These are phyloP conservation scores for Gari tellinella DNA, from an alignment of 2,888 invertebrate species.

Conservation along the genomic window DNA sequence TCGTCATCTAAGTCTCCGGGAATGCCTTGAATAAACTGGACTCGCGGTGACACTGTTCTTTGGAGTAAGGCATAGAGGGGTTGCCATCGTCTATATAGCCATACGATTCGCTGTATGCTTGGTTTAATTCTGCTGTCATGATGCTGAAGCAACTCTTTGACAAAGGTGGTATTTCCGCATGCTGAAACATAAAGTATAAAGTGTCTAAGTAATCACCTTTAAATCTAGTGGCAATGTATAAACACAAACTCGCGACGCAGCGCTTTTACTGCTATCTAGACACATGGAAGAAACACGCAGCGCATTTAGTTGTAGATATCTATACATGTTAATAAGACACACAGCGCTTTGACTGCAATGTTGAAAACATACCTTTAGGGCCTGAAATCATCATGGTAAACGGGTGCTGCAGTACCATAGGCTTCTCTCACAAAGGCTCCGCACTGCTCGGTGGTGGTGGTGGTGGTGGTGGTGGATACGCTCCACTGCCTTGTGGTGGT, in stretches of 20 bases:
- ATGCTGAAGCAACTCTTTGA: conserved; percentile 3
- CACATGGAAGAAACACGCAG: too few relatives aligned
- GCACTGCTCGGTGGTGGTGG: not conserved
- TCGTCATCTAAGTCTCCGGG: conserved; percentile 18
- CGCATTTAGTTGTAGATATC: too few relatives aligned
- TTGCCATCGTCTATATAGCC: conserved; percentile 2
- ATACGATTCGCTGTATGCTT: not conserved
- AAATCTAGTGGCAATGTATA: too few relatives aligned
- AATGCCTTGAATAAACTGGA: conserved; percentile 5
- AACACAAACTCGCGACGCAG: too few relatives aligned
- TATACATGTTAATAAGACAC: too few relatives aligned
- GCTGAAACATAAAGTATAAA: conserved; percentile 5
- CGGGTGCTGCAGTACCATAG: too few relatives aligned
- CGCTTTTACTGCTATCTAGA: too few relatives aligned
- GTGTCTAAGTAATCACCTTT: not conserved
- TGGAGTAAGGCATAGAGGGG: not conserved
- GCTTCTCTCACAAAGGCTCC: not conserved
- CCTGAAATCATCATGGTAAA: too few relatives aligned
- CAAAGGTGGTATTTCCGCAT: conserved; percentile 3
- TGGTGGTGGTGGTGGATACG: too few relatives aligned
- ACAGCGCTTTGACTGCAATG: too few relatives aligned
- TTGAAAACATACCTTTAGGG: too few relatives aligned
- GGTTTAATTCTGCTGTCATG: conserved; percentile 2
- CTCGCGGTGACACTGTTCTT: not conserved
- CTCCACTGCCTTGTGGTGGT: not conserved